Evolutionary conservation across 2,888 invertebrate genomes (phyloP), one percentile per base, ranked within the genome.

Genomic region (Cantharis flavilabris): DNA sequence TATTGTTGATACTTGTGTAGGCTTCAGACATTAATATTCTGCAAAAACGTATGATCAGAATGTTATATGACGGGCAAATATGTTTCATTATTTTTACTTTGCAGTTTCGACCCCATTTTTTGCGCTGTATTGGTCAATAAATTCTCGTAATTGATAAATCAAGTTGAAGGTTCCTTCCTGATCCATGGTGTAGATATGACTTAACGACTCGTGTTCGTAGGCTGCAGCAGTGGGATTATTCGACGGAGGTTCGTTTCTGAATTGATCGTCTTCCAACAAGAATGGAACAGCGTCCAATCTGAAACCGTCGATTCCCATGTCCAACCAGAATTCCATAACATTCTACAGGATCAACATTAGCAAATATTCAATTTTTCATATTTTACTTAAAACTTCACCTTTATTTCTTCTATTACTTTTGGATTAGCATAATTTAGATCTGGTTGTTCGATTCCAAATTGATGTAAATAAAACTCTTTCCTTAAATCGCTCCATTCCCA

Each of bases 301-400:
- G 84, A 98, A 96, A 0, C 98, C 98, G 84, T 95, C 94, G 0
- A 97, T 92, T 0, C 97, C 97, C 83, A 92, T 92, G 71, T 93
- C 92, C 69, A 98, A 85, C 97, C 97, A 98, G 84, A 93, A 96
- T 80, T 89, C 90, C 18, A 97, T 85, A 0, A 93, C 89, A 11
- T 91, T 91, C 93, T 95, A 72, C 69, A 49, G 10, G 65, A 16
- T 20, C 33, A 33, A 64, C 18, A 14, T 69, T 67, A 16, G 0
- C 9, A 73, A 30, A 69, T 18, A 28, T 20, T 16, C 69, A 23
- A 18, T 16, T 9, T 5, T 3, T 1, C 13, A 14, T 11, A 63
- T 16, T 20, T n/a, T 28, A 1, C 11, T 16, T 9, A 69, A 65
- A 7, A 69, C 71, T 75, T n/a, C 4, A 65, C 62, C 70, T 26